These are phyloP conservation scores for Lineus longissimus DNA, from an alignment of 1,140 invertebrate species.

Conservation along the genomic window DNA sequence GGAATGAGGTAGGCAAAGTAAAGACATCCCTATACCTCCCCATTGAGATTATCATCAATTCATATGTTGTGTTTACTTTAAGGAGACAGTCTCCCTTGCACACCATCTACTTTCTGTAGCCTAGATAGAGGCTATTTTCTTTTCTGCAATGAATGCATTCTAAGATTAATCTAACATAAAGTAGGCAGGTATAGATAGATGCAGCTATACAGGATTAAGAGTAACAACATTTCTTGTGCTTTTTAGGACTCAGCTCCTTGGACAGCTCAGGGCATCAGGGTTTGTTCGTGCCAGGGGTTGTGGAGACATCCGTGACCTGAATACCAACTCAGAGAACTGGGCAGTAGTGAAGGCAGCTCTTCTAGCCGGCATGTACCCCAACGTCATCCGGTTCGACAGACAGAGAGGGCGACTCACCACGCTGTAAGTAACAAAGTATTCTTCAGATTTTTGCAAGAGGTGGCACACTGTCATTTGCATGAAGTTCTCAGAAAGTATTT, in stretches of 20 bases:
- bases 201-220: too few species aligned
- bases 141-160: too few species aligned
- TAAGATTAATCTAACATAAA: too few species aligned
- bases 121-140: too few species aligned
- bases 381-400: constrained; percentile 69
- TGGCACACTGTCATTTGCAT: too few species aligned
- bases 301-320: constrained; percentile 73
- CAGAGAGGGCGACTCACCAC: constrained; percentile 60
- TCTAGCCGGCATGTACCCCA: constrained; percentile 81
- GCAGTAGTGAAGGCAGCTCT: constrained; percentile 86
- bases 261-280: constrained; percentile 77
- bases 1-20: constrained; percentile 50
- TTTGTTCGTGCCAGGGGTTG: constrained; percentile 74
- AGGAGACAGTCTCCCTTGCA: too few species aligned
- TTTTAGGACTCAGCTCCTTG: constrained; percentile 70
- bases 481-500: too few species aligned
- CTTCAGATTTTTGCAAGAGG: not conserved
- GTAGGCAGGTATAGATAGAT: too few species aligned
- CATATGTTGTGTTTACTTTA: too few species aligned
- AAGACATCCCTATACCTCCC: too few species aligned
- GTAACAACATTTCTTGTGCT: constrained; percentile 10
- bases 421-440: constrained; percentile 61
- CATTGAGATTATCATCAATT: too few species aligned
- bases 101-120: too few species aligned
- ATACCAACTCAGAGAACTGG: constrained; percentile 86